Evolutionary conservation across 1,140 invertebrate species (phyloP).

Genomic region (Drosophila kepulauana): DNA sequence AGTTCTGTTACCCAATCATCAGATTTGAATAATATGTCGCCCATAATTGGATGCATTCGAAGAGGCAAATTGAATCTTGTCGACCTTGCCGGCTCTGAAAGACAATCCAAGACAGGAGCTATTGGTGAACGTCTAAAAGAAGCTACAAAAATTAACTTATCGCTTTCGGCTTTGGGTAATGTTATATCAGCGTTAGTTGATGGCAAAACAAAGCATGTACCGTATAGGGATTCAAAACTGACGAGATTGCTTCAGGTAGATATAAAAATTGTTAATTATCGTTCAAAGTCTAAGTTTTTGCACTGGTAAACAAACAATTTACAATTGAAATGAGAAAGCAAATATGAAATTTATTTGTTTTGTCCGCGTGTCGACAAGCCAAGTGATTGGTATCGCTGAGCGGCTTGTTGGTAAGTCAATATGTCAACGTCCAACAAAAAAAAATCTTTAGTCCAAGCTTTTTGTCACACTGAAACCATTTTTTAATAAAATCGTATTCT

Average conservation of each 20-base stretch:
- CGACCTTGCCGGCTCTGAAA: constrained; percentile 93
- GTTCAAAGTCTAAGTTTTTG: too few relatives aligned
- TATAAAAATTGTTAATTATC: neutral
- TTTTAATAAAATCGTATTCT: too few relatives aligned
- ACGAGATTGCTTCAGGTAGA: constrained; percentile 92
- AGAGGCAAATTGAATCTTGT: constrained; percentile 95
- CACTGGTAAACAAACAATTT: too few relatives aligned
- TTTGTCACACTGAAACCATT: too few relatives aligned
- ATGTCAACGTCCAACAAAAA: too few relatives aligned
- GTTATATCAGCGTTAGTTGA: constrained; percentile 97
- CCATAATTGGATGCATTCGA: constrained; percentile 85
- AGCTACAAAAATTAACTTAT: constrained; percentile 98
- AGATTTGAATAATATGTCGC: constrained; percentile 1
- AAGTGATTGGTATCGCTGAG: too few relatives aligned
- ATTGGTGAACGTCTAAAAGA: constrained; percentile 95
- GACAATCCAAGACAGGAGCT: constrained; percentile 95
- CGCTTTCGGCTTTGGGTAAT: constrained; percentile 96
- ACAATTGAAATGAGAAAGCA: too few relatives aligned
- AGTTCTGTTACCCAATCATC: constrained; percentile 49
- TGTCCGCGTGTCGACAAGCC: too few relatives aligned
- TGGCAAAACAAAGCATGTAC: constrained; percentile 95
- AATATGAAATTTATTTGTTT: too few relatives aligned
- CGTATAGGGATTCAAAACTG: constrained; percentile 97
- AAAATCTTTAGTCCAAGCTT: too few relatives aligned
- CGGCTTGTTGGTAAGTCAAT: too few relatives aligned